A percentile compares a stretch with the other conserved stretches of the same genome.
Evolutionary conservation across 2,888 invertebrate genomes (phyloP).

Genomic region (Ferdinandea cuprea): DNA sequence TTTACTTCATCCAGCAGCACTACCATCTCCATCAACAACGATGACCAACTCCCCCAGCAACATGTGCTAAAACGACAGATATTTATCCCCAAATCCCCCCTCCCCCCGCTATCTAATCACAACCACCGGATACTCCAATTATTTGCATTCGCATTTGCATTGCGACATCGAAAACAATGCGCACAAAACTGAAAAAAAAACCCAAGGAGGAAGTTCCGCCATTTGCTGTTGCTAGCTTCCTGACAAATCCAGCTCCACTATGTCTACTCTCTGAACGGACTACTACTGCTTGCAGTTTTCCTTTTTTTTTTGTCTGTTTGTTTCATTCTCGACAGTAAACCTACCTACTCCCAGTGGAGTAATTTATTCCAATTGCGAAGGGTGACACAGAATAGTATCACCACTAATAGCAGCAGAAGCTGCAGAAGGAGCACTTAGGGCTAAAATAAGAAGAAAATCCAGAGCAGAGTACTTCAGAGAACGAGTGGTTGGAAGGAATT

Average conservation of each 20-base stretch:
- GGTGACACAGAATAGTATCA: constrained; percentile 36
- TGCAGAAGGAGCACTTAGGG: neutral
- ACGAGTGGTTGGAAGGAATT: constrained; percentile 51
- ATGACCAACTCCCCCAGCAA: constrained; percentile 49
- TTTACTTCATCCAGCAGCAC: constrained; percentile 58
- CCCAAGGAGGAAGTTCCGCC: constrained; percentile 76
- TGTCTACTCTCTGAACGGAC: constrained; percentile 64
- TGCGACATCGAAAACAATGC: constrained; percentile 68
- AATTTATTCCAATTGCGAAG: constrained; percentile 60
- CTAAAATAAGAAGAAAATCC: constrained; percentile 27
- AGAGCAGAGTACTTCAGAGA: constrained; percentile 37
- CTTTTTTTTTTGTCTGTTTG: neutral
- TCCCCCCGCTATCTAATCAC: no score
- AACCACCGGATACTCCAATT: constrained; percentile 73
- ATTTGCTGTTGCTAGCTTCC: constrained; percentile 77
- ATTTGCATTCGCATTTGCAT: constrained; percentile 71
- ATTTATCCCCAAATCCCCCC: no score
- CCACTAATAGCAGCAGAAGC: no score
- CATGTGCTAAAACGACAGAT: constrained; percentile 48
- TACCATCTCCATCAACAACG: constrained; percentile 10
- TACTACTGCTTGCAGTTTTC: constrained; percentile 48
- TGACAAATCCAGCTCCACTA: constrained; percentile 69
- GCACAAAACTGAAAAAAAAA: constrained; percentile 12
- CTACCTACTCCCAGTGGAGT: constrained; percentile 26
- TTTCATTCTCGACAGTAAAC: no score